Conservation (phyloP, 2,113 vertebrate genomes). For the Gymnorhina tibicen region DNA sequence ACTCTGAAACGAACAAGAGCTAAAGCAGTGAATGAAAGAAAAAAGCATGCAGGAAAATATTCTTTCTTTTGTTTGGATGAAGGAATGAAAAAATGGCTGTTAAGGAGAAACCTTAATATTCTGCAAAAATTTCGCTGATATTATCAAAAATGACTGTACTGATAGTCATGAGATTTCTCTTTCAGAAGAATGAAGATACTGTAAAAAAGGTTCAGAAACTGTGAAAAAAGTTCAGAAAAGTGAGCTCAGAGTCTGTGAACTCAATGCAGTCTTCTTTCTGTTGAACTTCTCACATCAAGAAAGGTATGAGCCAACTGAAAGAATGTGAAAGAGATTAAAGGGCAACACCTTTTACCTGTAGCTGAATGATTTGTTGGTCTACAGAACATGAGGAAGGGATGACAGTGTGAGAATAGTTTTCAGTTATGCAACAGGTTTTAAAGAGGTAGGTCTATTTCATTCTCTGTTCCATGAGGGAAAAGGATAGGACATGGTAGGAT, state of each 20-base stretch:
- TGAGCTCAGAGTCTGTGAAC: neutral
- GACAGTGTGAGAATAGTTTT: neutral
- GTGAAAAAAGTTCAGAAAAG: neutral
- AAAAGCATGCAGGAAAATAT: neutral
- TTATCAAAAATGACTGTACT: neutral
- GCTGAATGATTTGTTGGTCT: neutral
- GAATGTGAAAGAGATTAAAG: neutral
- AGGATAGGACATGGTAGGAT: neutral
- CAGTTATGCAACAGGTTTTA: neutral
- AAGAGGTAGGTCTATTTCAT: neutral
- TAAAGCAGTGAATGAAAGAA: neutral
- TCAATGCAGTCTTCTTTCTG: neutral
- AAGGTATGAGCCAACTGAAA: neutral
- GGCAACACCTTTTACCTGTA: neutral
- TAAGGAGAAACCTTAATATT: neutral
- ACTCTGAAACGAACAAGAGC: neutral
- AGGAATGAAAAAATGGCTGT: neutral
- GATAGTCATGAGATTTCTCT: neutral
- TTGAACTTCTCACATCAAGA: neutral
- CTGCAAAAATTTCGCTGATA: neutral
- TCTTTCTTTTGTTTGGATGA: neutral
- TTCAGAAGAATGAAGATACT: neutral
- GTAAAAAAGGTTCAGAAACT: neutral
- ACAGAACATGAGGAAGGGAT: neutral
- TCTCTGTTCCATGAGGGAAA: neutral